phyloP scores from a whole-genome alignment of 2,113 vertebrate species.

The Seriola quinqueradiata region DNA sequence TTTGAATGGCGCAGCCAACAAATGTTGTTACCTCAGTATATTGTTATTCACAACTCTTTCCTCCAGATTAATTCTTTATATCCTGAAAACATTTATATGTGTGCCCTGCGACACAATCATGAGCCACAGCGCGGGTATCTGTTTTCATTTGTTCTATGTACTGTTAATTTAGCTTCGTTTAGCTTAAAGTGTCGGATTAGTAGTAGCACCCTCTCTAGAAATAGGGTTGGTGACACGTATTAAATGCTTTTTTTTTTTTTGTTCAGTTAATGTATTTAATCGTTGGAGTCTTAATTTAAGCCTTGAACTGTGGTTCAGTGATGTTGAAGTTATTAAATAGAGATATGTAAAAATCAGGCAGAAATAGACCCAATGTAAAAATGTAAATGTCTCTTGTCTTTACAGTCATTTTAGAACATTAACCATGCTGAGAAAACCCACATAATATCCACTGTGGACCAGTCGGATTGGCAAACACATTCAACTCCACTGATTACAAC shows the following conservation, averaged over 20 bases:
- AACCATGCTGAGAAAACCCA: not conserved
- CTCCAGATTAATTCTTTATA: not conserved
- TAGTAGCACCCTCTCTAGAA: no score
- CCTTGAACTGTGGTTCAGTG: no score
- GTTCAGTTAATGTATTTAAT: no score
- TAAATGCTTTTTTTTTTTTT: no score
- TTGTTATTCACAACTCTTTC: not conserved
- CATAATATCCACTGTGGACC: slow-evolving; percentile 13
- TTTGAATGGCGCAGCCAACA: not conserved
- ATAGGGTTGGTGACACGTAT: no score
- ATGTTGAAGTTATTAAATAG: no score
- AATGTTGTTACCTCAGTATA: not conserved
- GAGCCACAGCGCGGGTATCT: not conserved
- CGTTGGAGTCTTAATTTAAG: no score
- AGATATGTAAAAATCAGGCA: no score
- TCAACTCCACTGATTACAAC: slow-evolving; percentile 22
- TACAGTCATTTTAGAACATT: not conserved
- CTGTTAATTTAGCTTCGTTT: no score
- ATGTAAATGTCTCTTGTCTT: not conserved
- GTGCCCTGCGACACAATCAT: not conserved
- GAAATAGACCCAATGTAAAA: not conserved
- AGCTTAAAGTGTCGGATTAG: no score
- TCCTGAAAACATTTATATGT: not conserved
- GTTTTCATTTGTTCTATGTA: not conserved
- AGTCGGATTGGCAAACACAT: slow-evolving; percentile 3